Evolutionary conservation across 2,888 invertebrate species (phyloP), one percentile per base, ranked within the genome.

Genomic region (Neocrepidodera transversa): DNA sequence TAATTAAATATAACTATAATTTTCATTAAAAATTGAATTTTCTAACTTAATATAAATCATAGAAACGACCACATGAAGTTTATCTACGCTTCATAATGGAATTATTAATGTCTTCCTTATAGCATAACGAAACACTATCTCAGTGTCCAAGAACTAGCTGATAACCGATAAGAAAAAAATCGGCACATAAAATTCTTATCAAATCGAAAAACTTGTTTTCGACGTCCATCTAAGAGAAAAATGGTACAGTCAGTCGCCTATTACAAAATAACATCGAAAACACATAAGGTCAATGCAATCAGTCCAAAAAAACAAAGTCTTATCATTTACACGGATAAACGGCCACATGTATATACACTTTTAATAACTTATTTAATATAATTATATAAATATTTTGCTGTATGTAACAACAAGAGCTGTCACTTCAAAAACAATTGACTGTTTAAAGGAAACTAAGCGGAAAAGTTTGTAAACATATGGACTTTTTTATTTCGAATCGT

Each of bases 381-480:
- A 64, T 64, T 60, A 62, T 62, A 60, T 62, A 62, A 62, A 64
- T 64, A 64, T 64, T 61, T 61, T 57, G 61, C 53, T 57, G 52
- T 30, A 30, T 42, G 54, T 45, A 57, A 64, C 47, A 63, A 63
- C 63, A 63, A 26, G 43, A 36, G 42, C 30, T 42, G 52, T 52
- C 26, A 26, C 45, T 53, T 53, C 35, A 23, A 53, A 45, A 60
- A 61, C 61, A 61, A 64, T 61, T 50, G 36, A 49, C 54, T 32
- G 42, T 56, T 61, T 53, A 56, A 58, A 56, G 59, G 50, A 64
- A 56, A 52, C 32, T 61, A 54, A 58, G 49, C 52, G 13, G 32
- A 55, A 51, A 28, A 50, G 50, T 60, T 56, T 60, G 40, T 60
- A 60, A 60, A 60, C 55, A 56, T 43, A 18, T 13, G 14, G 26